These are phyloP conservation scores for Macroramphosus scolopax DNA, from an alignment of 2,797 vertebrate genomes.

Conservation along the genomic window DNA sequence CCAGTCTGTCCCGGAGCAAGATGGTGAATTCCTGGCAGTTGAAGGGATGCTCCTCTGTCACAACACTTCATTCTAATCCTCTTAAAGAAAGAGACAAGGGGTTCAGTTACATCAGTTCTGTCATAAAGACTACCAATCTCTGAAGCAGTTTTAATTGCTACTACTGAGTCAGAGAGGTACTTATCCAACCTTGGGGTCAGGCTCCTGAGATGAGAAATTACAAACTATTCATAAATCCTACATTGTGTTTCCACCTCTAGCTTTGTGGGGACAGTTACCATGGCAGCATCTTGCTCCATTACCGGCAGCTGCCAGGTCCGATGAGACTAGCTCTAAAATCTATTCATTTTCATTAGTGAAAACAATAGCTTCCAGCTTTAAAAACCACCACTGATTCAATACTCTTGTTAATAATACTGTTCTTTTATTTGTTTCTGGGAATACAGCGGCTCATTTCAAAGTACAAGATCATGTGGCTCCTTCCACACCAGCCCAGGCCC, in stretches of 20 bases:
- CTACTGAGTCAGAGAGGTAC: not conserved
- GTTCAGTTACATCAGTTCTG: not conserved
- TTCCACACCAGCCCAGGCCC: slow-evolving; percentile 90
- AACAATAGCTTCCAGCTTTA: slow-evolving; percentile 1
- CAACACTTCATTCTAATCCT: too few relatives aligned
- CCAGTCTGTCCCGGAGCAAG: not conserved
- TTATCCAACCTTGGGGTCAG: not conserved
- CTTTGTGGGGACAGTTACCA: slow-evolving; percentile 25
- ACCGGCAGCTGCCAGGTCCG: slow-evolving; percentile 14
- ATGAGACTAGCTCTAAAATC: slow-evolving; percentile 12
- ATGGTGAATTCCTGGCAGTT: not conserved
- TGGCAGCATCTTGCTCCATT: slow-evolving; percentile 23
- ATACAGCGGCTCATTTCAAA: slow-evolving; percentile 93
- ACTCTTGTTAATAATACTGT: slow-evolving; percentile 4
- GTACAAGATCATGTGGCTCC: slow-evolving; percentile 88
- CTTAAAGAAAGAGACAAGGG: not conserved
- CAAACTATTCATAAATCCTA: not conserved
- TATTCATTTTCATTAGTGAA: slow-evolving; percentile 2
- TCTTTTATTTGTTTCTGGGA: slow-evolving; percentile 22
- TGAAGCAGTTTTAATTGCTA: not conserved
- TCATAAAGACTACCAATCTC: not conserved
- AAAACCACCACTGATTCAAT: slow-evolving; percentile 16
- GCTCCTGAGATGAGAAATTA: slow-evolving; percentile 10
- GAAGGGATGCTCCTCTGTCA: not conserved
- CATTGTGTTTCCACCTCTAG: slow-evolving; percentile 4